Evolutionary conservation across 2,797 vertebrate genomes (phyloP).

Genomic region (Halcyon chelicuti): DNA sequence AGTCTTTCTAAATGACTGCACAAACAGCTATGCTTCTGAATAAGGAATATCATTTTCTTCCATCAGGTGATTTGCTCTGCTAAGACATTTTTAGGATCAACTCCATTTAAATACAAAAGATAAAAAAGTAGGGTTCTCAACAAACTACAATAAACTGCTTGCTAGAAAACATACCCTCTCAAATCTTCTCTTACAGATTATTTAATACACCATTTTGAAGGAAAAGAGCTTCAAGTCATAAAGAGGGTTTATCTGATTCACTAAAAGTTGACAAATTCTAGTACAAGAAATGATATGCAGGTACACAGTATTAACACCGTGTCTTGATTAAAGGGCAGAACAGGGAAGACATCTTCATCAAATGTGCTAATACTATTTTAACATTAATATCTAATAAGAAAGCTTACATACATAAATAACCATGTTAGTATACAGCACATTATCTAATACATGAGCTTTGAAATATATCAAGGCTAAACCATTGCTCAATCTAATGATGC

Average conservation of each 20-base stretch:
- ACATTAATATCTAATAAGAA: constrained; percentile 65
- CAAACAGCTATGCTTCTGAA: background rate
- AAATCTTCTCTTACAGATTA: background rate
- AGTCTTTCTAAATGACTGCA: background rate
- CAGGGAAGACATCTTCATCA: constrained; percentile 36
- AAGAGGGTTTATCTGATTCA: background rate
- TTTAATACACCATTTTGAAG: background rate
- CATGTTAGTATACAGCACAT: constrained; percentile 7
- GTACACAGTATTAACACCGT: background rate
- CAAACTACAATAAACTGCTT: background rate
- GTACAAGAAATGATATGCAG: no score
- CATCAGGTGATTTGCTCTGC: background rate
- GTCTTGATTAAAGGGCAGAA: constrained; percentile 53
- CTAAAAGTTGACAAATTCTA: background rate
- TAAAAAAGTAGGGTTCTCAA: background rate
- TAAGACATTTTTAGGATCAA: background rate
- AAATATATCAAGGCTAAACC: constrained; percentile 53
- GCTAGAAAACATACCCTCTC: background rate
- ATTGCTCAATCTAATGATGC: constrained; percentile 51
- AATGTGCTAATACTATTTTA: constrained; percentile 41
- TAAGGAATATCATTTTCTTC: background rate
- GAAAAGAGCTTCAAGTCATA: background rate
- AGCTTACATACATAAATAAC: constrained; percentile 62
- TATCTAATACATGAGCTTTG: constrained; percentile 37
- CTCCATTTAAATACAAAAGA: background rate